A percentile compares a stretch with the other conserved stretches of the same genome.
Conservation (phyloP, 1,140 invertebrate genomes). For the Pentalonia nigronervosa region DNA sequence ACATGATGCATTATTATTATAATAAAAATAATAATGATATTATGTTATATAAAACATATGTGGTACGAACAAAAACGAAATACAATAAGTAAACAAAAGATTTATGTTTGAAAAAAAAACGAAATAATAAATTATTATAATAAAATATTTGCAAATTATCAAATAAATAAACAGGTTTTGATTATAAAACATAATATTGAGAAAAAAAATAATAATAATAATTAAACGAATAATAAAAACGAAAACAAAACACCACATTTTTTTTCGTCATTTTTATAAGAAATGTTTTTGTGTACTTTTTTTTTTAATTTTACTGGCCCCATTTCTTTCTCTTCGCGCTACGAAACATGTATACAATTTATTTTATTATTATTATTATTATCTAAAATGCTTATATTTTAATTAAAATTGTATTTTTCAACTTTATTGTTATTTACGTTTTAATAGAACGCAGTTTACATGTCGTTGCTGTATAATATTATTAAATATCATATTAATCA, state of each 20-base stretch:
- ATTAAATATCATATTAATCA: background rate
- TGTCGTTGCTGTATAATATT: background rate
- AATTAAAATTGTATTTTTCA: no score
- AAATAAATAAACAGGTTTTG: conserved; percentile 6
- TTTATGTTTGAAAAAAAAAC: background rate
- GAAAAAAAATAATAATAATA: conserved; percentile 2
- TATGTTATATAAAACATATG: background rate
- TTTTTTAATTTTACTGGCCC: conserved; percentile 42
- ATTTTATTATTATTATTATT: background rate
- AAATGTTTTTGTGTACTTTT: background rate
- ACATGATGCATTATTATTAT: background rate
- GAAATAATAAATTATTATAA: background rate
- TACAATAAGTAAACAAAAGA: conserved; percentile 6
- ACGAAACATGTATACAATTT: background rate
- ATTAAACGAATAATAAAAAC: conserved; percentile 11
- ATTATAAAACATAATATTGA: background rate
- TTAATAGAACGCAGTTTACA: background rate
- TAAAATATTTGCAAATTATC: background rate
- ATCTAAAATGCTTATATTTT: background rate
- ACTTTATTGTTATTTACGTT: background rate
- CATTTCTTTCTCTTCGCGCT: conserved; percentile 22
- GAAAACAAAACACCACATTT: background rate
- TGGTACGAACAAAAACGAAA: conserved; percentile 11
- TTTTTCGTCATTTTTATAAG: background rate
- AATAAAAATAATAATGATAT: background rate